Evolutionary conservation across 2,113 vertebrate genomes (phyloP), one percentile per base, ranked within the genome.

Genomic region (Scartelaos histophorus): DNA sequence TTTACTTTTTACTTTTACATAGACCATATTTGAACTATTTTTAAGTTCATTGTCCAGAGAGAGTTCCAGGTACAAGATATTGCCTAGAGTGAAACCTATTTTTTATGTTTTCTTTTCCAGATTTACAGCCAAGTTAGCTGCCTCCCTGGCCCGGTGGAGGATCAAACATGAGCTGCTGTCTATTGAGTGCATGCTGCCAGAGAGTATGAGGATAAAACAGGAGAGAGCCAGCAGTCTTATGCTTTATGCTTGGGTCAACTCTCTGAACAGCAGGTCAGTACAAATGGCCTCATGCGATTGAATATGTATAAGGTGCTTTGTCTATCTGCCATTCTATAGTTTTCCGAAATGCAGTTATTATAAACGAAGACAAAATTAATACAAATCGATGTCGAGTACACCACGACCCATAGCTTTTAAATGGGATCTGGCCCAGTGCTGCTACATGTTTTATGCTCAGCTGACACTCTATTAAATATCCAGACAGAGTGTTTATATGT

Each of bases 181-280:
- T 51, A 92, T 98, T 73, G 94, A 96, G 11, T 82, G 80, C 25
- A 87, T 96, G 80, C 85, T 99, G 66, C 95, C 96, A 1, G 93
- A 97, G 86, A 86, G 64, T 0, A 43, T 97, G 66, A 90, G 86
- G 72, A 93, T 81, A 62, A 95, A 93, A 77, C 94, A 96, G 71
- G 80, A 94, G 76, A 91, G 93, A 78, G 92, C 93, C 47, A 91
- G 89, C n/a, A 90, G 87, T 13, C 85, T 97, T 79, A 95, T 94
- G 1, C 65, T 96, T 12, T 96, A 92, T 51, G 89, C 92, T 60
- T 97, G 96, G 96, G 85, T 97, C 90, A 98, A 97, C 88, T 91
- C 93, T 6, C 74, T 90, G 65, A 95, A 92, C 91, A 91, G 90
- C 88, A 96, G 96, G 96, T 96, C 75, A 67, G 76, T 61, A 73